A percentile compares a stretch with the other conserved stretches of the same genome.
Conservation (phyloP, 2,797 vertebrate genomes). For the Girardinus metallicus region DNA sequence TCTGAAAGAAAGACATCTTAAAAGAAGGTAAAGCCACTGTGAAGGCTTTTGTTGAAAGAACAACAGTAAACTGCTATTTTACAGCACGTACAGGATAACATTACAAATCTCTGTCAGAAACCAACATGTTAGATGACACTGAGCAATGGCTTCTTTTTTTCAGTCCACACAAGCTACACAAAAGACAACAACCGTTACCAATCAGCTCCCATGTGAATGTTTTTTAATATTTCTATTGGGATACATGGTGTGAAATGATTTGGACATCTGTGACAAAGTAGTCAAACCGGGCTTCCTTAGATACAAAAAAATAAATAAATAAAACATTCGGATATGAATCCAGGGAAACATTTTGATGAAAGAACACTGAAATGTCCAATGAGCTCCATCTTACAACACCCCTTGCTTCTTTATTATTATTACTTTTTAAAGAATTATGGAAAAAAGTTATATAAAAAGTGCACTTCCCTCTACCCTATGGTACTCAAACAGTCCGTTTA, state of each 20-base stretch:
- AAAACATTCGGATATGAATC: neutral
- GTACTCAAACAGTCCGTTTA: neutral
- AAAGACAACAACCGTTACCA: neutral
- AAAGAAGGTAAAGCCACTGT: neutral
- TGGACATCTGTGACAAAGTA: neutral
- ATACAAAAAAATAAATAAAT: neutral
- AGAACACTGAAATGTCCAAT: neutral
- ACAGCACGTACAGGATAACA: neutral
- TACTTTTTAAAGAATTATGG: neutral
- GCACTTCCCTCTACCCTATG: neutral
- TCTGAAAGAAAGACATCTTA: neutral
- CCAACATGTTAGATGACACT: neutral
- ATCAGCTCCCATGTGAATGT: neutral
- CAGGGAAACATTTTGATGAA: neutral
- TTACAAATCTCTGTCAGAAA: neutral
- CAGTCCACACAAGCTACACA: neutral
- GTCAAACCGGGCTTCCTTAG: neutral
- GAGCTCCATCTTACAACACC: neutral
- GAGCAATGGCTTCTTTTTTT: neutral
- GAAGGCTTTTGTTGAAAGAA: neutral
- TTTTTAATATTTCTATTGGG: neutral
- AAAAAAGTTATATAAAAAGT: neutral
- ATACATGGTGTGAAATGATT: neutral
- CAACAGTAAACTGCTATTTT: constrained; percentile 6
- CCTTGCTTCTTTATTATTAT: neutral